Base-by-base conservation (phyloP, 2,113 vertebrate genomes). In the Oncorhynchus keta region DNA sequence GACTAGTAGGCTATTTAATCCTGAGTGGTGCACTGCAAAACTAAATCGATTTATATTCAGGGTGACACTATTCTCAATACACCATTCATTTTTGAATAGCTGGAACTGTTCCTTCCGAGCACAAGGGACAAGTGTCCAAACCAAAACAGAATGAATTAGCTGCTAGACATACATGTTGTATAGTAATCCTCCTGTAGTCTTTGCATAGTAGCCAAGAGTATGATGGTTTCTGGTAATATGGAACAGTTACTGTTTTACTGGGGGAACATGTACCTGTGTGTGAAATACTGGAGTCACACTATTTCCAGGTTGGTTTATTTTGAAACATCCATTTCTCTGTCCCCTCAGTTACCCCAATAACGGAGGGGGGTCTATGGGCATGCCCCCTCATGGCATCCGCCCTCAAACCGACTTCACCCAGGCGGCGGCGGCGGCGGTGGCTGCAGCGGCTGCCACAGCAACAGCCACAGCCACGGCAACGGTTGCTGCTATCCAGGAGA, bases 401-500 rank as follows among this genome's bases (percentile, higher is more conserved):
- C 89, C 94, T 20, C 87, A 94, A 0, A 51, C 94, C 0, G 95
- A 96, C 84, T 96, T 97, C 87, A 96, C 95, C 20, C 96, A 97
- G 76, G 95, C 96, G 0, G 95, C 96, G 0, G 95, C 95, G 0
- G 95, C 96, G 0, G 96, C 96, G 0, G 96, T 96, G 3, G 96
- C 96, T 0, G 96, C 95, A 0, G 96, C 96, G 0, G 96, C 96
- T 0, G 96, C 96, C 79, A 97, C 96, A 0, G 96, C 96, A 26
- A 97, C 96, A 0, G 96, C 96, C 76, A 97, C 96, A 0, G 96
- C 96, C 30, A 97, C 96, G 0, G 96, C 96, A 0, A 97, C 96
- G 0, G 96, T 97, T 14, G 96, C 96, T 0, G 96, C 96, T 0
- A 93, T 97, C 62, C 96, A 97, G 81, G 96, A 97, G 91, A 97